These are phyloP conservation scores for Harmothoe impar DNA, from an alignment of 2,888 invertebrate species.

Conservation along the genomic window DNA sequence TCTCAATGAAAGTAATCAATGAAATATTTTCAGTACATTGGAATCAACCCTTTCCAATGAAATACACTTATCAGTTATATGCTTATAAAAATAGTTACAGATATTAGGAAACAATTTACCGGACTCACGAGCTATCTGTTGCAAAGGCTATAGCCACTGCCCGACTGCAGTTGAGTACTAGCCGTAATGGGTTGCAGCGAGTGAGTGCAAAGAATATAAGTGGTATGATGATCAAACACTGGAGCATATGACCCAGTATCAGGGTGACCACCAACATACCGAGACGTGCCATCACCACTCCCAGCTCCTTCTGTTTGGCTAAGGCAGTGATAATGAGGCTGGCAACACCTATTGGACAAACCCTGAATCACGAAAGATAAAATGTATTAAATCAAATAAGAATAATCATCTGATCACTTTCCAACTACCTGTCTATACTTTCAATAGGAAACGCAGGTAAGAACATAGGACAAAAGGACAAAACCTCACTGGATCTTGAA, in stretches of 20 bases:
- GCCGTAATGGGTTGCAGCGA: background rate
- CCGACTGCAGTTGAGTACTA: background rate
- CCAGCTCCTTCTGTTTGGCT: conserved; percentile 4
- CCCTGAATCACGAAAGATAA: background rate
- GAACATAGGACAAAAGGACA: too few relatives aligned
- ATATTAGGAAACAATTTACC: too few relatives aligned
- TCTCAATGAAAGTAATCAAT: too few relatives aligned
- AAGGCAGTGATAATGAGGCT: conserved; percentile 16
- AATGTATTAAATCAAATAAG: too few relatives aligned
- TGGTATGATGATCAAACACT: background rate
- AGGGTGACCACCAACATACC: background rate
- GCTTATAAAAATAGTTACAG: too few relatives aligned
- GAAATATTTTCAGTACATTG: too few relatives aligned
- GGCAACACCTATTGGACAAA: conserved; percentile 44
- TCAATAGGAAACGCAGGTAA: too few relatives aligned
- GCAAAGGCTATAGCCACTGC: conserved; percentile 10
- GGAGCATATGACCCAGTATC: background rate
- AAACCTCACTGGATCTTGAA: background rate
- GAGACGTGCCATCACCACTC: background rate
- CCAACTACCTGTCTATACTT: too few relatives aligned
- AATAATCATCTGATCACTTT: too few relatives aligned
- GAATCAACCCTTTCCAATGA: too few relatives aligned
- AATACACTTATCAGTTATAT: too few relatives aligned
- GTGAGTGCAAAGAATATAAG: background rate
- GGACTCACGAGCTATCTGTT: conserved; percentile 27